Base-by-base conservation (phyloP, 2,113 vertebrate genomes). In the Eudyptes chrysolophus region DNA sequence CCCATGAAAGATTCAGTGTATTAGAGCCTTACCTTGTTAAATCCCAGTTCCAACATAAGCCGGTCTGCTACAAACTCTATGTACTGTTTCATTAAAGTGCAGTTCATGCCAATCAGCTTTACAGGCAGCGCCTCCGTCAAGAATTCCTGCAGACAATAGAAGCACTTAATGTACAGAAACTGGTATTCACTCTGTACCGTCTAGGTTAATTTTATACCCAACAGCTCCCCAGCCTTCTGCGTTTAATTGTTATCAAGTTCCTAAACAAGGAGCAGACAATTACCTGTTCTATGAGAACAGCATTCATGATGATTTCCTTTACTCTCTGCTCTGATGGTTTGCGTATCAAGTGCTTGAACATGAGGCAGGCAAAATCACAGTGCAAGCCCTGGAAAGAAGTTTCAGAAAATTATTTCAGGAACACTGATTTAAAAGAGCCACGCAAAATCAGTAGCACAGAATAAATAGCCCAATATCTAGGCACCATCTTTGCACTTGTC, bases 81-180 rank as follows among this genome's bases (percentile, higher is more conserved):
- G 98, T 99, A 99, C 89, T 97, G 98, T 94, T 99, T 99, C 99
- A 99, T 99, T 92, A 99, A 96, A 20, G 97, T 97, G 64, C 99
- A 99, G 89, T 99, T 99, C 99, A 99, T 99, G 84, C 99, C 99
- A 22, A 99, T 99, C 83, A 99, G 98, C 52, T 99, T 99, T 20
- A 99, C 99, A 2, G 99, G 99, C 94, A 99, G 91, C 21, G 99
- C 99, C 69, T 99, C 98, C 0, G 99, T 99, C 98, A 99, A 98
- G 97, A 99, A 99, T 96, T 99, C 99, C 99, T 99, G 94, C 49
- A 86, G 57, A n/a, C 27, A 75, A 80, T 4, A 95, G 40, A 94
- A 74, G 55, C n/a, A 62, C 38, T 83, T 90, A 13, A 44, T 12
- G 61, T 60, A 74, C 40, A 88, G 27, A 52, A 88, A 55, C 54